These are phyloP conservation scores for Megaceryle alcyon DNA, from an alignment of 2,797 vertebrate genomes.

Conservation along the genomic window DNA sequence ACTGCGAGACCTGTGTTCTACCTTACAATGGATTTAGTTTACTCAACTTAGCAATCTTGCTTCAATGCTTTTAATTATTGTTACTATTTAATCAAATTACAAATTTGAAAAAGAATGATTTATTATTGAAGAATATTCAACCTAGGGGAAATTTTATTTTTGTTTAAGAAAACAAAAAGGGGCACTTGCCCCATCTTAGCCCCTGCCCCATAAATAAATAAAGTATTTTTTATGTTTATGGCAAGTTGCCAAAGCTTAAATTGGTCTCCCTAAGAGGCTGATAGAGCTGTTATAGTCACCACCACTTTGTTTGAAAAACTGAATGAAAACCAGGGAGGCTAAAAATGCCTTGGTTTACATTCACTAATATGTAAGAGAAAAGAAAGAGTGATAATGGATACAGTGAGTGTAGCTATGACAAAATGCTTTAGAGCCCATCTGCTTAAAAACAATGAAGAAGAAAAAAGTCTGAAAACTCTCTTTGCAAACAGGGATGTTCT, in stretches of 20 bases:
- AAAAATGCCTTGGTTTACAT: conserved; percentile 47
- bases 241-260: conserved; percentile 70
- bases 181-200: neutral
- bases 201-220: neutral
- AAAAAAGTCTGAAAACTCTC: neutral
- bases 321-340: conserved; percentile 62
- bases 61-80: conserved; percentile 44
- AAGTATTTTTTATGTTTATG: conserved; percentile 62
- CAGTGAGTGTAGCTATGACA: neutral
- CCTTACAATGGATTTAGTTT: neutral
- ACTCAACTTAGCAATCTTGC: neutral
- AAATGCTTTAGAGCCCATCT: neutral
- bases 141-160: neutral
- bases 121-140: conserved; percentile 28
- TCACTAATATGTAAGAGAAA: conserved; percentile 28
- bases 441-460: neutral
- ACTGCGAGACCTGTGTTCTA: neutral
- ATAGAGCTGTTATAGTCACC: conserved; percentile 52
- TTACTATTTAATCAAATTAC: conserved; percentile 52
- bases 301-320: conserved; percentile 67
- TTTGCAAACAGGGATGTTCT: neutral
- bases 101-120: conserved; percentile 11
- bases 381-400: conserved; percentile 8
- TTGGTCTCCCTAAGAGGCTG: conserved; percentile 54
- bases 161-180: conserved; percentile 15